Evolutionary conservation across 1,140 invertebrate species (phyloP), one percentile per base, ranked within the genome.

Genomic region (Watersipora subatra): DNA sequence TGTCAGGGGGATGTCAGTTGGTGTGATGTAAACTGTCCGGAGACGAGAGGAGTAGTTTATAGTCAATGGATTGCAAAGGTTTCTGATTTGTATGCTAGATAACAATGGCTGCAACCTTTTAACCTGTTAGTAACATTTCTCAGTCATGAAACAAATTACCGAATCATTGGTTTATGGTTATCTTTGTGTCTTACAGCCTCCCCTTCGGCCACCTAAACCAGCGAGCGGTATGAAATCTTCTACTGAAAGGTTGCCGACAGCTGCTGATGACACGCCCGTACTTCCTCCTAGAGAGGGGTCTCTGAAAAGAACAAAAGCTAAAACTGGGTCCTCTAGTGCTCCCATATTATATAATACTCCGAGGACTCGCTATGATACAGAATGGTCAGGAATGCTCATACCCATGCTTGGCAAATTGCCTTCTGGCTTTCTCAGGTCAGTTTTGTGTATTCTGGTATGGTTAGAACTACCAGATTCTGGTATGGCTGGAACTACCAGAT

Each of bases 321-420:
- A 20, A 20, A n/a, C 17, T 22, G 7, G 46, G 34, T 17, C 62
- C 7, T 12, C 34, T n/a, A 46, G n/a, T 46, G 34, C 34, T 46
- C 34, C 34, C 34, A 46, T 46, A 7, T 29, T 30, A 0, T 30
- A 12, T n/a, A 64, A 30, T 7, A 25, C 46, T 7, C 3, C 57
- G 19, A 22, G 3, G 55, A 27, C 55, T 17, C 22, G 19, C 2
- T 3, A 64, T 22, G 29, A 22, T 20, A 28, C 75, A 75, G 62
- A 2, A 12, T 66, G 29, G 19, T 73, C 78, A 64, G 86, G 86
- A 73, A 93, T 90, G 90, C 86, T 89, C 69, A 90, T 91, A 19
- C 86, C 89, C 22, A 82, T 93, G 73, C 73, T 93, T 22, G 88
- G 89, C 0, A 87, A 87, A 7, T 75, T 93, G 63, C 91, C 91